Evolutionary conservation across 2,113 vertebrate species (phyloP).

Genomic region (Corythornis vintsioides): DNA sequence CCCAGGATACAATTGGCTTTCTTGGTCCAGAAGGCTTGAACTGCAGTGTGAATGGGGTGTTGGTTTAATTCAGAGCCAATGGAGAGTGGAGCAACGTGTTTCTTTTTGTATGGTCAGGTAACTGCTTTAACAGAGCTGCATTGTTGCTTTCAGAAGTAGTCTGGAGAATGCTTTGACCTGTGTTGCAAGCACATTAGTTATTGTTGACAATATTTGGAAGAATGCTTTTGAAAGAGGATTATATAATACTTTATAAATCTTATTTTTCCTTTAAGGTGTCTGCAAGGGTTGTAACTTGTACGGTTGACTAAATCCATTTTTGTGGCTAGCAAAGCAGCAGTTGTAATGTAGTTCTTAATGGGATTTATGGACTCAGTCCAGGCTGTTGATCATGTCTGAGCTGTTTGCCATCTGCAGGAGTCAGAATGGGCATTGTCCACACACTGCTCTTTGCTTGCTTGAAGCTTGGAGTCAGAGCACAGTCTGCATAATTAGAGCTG

Average conservation of each 20-base stretch:
- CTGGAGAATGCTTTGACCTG: not conserved
- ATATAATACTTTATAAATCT: not conserved
- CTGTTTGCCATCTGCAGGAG: not conserved
- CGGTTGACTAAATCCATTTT: not conserved
- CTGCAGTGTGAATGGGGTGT: not conserved
- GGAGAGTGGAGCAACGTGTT: not conserved
- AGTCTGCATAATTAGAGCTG: not conserved
- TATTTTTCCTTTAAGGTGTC: not conserved
- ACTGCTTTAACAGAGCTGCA: not conserved
- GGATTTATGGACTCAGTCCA: not conserved
- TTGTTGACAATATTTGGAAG: not conserved
- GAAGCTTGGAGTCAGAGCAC: not conserved
- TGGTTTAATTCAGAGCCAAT: not conserved
- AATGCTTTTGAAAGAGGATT: not conserved
- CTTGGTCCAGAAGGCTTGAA: not conserved
- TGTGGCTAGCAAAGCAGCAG: not conserved
- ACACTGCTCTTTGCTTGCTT: not conserved
- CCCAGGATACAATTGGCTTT: too few species aligned
- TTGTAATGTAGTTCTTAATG: not conserved
- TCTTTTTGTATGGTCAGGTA: not conserved
- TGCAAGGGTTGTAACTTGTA: not conserved
- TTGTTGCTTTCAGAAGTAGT: not conserved
- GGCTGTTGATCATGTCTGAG: not conserved
- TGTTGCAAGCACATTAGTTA: accelerated
- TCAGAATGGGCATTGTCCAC: slow-evolving; percentile 5